A percentile compares a stretch with the other conserved stretches of the same genome.
Evolutionary conservation across 2,113 vertebrate genomes (phyloP).

Genomic region (Cynocephalus volans): DNA sequence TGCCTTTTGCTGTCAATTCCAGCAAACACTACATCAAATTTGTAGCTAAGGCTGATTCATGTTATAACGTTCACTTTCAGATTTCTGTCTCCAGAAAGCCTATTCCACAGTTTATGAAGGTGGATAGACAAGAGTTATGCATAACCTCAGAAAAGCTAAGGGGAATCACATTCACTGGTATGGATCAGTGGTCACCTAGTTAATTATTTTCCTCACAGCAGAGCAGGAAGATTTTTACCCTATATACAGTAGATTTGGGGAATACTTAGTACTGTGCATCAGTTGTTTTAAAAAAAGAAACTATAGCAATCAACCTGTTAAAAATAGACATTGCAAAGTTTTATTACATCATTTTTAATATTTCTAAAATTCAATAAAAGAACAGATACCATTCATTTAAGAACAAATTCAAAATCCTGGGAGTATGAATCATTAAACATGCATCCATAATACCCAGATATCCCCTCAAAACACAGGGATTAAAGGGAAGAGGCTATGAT

Average conservation of each 20-base stretch:
- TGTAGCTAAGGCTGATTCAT: constrained; percentile 72
- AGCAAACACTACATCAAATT: constrained; percentile 80
- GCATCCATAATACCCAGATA: constrained; percentile 53
- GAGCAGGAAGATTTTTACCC: constrained; percentile 60
- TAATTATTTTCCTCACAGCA: constrained; percentile 71
- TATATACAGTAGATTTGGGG: background rate
- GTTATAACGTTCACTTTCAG: constrained; percentile 65
- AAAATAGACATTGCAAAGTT: constrained; percentile 20
- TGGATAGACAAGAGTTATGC: constrained; percentile 71
- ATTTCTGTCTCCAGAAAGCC: constrained; percentile 79
- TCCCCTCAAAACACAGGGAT: constrained; percentile 57
- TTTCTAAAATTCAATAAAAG: constrained; percentile 58
- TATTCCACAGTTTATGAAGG: constrained; percentile 75
- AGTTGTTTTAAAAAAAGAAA: constrained; percentile 9
- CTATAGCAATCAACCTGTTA: background rate
- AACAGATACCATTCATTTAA: constrained; percentile 54
- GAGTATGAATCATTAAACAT: constrained; percentile 51
- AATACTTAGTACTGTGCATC: background rate
- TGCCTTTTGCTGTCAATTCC: constrained; percentile 81
- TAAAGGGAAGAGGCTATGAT: constrained; percentile 52
- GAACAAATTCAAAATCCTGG: constrained; percentile 62
- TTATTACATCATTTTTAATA: constrained; percentile 63
- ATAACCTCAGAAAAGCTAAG: constrained; percentile 74
- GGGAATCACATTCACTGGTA: constrained; percentile 53
- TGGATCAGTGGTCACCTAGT: constrained; percentile 68